phyloP scores from a whole-genome alignment of 2,888 invertebrate species.

The Macaria liturata region DNA sequence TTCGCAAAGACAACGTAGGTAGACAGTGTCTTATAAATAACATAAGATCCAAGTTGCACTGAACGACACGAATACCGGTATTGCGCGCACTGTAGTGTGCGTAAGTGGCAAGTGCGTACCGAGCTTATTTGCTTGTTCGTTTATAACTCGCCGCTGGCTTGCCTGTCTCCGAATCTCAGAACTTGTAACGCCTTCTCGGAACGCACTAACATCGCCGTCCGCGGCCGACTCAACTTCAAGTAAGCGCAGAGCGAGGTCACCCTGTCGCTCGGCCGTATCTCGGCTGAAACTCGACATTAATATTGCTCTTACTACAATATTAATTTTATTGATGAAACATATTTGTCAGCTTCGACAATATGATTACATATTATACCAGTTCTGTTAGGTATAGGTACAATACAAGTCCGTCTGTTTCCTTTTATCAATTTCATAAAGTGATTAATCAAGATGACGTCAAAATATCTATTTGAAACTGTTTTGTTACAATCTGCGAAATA shows the following conservation, averaged over 20 bases:
- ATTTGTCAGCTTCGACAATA: no score
- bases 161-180: conserved; percentile 80
- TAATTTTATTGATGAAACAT: conserved; percentile 1
- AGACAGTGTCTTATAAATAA: conserved; percentile 30
- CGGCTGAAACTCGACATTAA: conserved; percentile 7
- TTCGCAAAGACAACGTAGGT: conserved; percentile 3
- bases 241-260: conserved; percentile 78
- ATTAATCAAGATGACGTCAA: no score
- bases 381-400: no score
- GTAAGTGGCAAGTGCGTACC: conserved; percentile 64
- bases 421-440: no score
- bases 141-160: conserved; percentile 68
- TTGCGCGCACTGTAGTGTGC: conserved; percentile 33
- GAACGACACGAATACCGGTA: conserved; percentile 32
- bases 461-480: no score
- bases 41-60: conserved; percentile 22
- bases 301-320: no score
- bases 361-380: no score
- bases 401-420: no score
- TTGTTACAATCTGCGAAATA: no score
- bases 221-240: conserved; percentile 57
- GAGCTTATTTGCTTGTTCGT: conserved; percentile 71
- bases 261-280: conserved; percentile 37
- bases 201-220: conserved; percentile 73
- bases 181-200: conserved; percentile 82